Conservation (phyloP, 2,888 invertebrate species). For the Pterostichus niger region DNA sequence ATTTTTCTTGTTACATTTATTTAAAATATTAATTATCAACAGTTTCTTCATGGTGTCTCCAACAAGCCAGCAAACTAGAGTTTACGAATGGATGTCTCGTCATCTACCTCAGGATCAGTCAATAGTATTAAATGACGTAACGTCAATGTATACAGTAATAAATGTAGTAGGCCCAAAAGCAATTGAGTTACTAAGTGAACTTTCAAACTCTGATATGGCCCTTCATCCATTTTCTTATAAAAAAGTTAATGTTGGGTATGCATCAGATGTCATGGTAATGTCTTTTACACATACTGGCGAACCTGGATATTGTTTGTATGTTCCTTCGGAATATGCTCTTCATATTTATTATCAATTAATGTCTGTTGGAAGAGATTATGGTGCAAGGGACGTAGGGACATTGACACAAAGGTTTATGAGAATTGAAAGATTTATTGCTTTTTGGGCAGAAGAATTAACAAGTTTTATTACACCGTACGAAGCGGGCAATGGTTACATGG, state of each 20-base stretch:
- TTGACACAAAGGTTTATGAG: constrained; percentile 84
- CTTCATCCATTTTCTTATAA: constrained; percentile 83
- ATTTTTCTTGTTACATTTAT: background rate
- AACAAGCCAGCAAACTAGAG: constrained; percentile 87
- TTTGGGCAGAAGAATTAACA: constrained; percentile 85
- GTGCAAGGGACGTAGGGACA: constrained; percentile 84
- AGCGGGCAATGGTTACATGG: constrained; percentile 82
- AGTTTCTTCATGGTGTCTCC: constrained; percentile 89
- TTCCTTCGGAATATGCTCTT: constrained; percentile 86
- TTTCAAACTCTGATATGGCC: constrained; percentile 82
- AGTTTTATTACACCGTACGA: constrained; percentile 82
- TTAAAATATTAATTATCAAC: constrained; percentile 49
- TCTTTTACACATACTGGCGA: constrained; percentile 86
- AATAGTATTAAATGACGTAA: constrained; percentile 83
- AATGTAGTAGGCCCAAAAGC: constrained; percentile 87
- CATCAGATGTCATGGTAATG: constrained; percentile 85
- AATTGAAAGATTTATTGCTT: constrained; percentile 85
- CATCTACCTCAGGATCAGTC: constrained; percentile 82
- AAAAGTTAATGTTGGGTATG: constrained; percentile 84
- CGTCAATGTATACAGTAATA: constrained; percentile 86
- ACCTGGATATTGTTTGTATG: constrained; percentile 84
- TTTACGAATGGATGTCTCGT: constrained; percentile 84
- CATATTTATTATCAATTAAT: constrained; percentile 86
- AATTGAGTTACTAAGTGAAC: constrained; percentile 81
- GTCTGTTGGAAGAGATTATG: constrained; percentile 83